phyloP scores from a whole-genome alignment of 2,797 vertebrate genomes.

The Acanthopagrus latus region DNA sequence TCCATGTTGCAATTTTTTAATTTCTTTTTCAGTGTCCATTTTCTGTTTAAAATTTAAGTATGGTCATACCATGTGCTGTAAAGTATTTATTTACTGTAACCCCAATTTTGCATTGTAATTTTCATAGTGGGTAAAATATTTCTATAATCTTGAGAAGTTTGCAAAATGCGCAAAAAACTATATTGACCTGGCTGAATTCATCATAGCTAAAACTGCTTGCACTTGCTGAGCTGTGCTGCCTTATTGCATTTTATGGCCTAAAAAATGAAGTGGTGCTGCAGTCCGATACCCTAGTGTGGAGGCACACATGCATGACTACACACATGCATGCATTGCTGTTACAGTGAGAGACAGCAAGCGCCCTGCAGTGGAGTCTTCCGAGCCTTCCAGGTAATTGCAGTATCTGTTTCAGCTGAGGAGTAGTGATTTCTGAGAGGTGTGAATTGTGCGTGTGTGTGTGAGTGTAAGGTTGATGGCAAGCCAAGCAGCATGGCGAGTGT shows the following conservation, averaged over 20 bases:
- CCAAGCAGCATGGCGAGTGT: conserved; percentile 22
- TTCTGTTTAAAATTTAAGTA: neutral
- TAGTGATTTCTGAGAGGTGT: conserved; percentile 53
- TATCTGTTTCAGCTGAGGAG: conserved; percentile 67
- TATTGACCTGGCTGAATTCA: conserved; percentile 3
- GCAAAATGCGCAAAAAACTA: neutral
- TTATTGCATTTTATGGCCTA: conserved; percentile 14
- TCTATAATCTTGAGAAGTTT: neutral
- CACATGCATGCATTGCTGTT: conserved; percentile 40
- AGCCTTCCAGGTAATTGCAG: conserved; percentile 73
- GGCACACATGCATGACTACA: conserved; percentile 38
- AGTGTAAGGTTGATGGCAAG: conserved; percentile 46
- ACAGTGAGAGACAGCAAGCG: conserved; percentile 2
- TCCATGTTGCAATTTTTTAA: neutral
- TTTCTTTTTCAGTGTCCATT: neutral
- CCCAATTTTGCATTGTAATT: neutral
- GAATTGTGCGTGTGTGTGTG: conserved; percentile 29
- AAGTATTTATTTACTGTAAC: neutral
- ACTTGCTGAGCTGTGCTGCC: neutral
- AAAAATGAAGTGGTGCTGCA: conserved; percentile 7
- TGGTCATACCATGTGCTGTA: neutral
- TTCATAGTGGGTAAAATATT: neutral
- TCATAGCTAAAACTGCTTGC: conserved; percentile 1
- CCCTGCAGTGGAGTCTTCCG: conserved; percentile 36
- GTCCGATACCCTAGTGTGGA: neutral